Conservation (phyloP, 2,888 invertebrate species). For the Atethmia centrago region DNA sequence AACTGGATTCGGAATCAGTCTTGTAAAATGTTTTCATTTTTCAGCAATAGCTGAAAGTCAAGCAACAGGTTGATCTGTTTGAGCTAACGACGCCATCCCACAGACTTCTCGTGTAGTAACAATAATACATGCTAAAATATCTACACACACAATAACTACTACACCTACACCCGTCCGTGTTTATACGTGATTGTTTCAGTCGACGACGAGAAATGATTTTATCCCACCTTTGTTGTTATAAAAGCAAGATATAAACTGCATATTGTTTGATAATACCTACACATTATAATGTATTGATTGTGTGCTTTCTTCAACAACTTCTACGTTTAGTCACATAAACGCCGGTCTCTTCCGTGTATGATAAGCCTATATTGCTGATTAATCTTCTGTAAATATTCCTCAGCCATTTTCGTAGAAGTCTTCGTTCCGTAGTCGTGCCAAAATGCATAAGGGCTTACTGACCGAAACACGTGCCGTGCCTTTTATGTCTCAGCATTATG, state of each 20-base stretch:
- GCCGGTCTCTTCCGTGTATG: neutral
- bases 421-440: conserved; percentile 1
- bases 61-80: neutral
- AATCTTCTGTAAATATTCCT: neutral
- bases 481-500: too few relatives aligned
- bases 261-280: conserved; percentile 45
- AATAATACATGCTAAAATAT: conserved; percentile 34
- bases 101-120: neutral
- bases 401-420: neutral
- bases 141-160: conserved; percentile 31
- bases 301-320: conserved; percentile 34
- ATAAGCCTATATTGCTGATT: neutral
- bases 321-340: conserved; percentile 12
- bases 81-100: neutral
- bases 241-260: conserved; percentile 34
- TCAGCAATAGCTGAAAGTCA: neutral
- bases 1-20: neutral
- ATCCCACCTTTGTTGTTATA: conserved; percentile 47
- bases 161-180: conserved; percentile 11
- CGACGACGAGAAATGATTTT: conserved; percentile 40
- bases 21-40: neutral
- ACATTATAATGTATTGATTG: conserved; percentile 17
- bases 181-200: conserved; percentile 43
- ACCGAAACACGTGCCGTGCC: neutral
- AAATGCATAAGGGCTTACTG: neutral